phyloP scores from a whole-genome alignment of 2,797 vertebrate genomes.

The Glossophaga mutica region DNA sequence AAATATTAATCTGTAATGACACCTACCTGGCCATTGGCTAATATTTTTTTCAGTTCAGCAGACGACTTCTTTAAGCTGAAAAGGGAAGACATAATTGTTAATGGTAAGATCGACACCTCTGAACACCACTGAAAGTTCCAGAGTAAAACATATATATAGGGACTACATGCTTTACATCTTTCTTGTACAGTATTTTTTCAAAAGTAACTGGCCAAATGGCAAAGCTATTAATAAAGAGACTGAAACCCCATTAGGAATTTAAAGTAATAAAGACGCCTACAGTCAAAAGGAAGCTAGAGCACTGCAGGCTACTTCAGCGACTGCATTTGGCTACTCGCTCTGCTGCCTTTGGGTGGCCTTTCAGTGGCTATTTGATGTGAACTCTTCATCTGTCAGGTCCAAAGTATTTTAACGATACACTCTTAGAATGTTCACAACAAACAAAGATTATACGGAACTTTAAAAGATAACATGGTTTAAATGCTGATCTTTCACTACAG shows the following conservation, averaged over 20 bases:
- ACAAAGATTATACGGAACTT: not conserved
- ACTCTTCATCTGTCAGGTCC: not conserved
- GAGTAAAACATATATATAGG: not conserved
- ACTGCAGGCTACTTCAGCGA: not conserved
- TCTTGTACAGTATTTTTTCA: not conserved
- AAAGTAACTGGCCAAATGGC: not conserved
- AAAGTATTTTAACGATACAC: not conserved
- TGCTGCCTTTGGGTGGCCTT: not conserved
- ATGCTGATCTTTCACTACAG: not conserved
- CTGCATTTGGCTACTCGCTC: not conserved
- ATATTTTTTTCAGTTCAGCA: slow-evolving; percentile 97
- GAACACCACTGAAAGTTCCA: not conserved
- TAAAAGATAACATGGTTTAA: not conserved
- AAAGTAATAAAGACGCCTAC: not conserved
- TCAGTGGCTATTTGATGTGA: not conserved
- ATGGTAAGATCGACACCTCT: not conserved
- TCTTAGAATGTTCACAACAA: slow-evolving; percentile 5
- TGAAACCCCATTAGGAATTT: not conserved
- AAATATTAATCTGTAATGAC: not conserved
- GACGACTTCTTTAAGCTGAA: slow-evolving; percentile 95
- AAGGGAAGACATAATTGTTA: slow-evolving; percentile 60
- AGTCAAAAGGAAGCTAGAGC: not conserved
- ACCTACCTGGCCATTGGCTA: slow-evolving; percentile 96
- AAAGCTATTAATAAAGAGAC: not conserved
- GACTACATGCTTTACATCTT: not conserved